Percentiles rank a stretch among this genome's conserved stretches.
phyloP scores from a whole-genome alignment of 1,140 invertebrate species.

The Latrodectus geometricus region DNA sequence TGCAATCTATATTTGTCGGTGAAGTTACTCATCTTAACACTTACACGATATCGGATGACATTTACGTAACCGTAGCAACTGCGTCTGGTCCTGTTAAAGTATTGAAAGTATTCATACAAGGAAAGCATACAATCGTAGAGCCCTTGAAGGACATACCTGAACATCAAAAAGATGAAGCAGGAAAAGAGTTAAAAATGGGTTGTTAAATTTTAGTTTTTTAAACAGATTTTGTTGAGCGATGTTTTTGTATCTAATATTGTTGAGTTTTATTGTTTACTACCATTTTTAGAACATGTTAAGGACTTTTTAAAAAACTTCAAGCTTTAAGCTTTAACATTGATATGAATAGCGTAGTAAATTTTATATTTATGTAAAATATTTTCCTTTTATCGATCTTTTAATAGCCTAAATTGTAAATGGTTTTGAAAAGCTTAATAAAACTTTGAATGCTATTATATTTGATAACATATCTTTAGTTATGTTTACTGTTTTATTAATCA shows the following conservation, averaged over 20 bases:
- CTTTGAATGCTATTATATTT: neutral
- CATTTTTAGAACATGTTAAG: conserved; percentile 6
- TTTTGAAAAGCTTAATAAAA: neutral
- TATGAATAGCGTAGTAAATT: neutral
- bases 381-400: neutral
- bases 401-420: neutral
- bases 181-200: neutral
- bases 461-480: neutral
- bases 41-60: conserved; percentile 1
- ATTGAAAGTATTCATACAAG: conserved; percentile 16
- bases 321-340: neutral
- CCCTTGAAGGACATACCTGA: neutral
- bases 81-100: conserved; percentile 4
- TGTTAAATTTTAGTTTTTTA: neutral
- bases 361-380: neutral
- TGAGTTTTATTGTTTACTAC: conserved; percentile 39
- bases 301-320: neutral
- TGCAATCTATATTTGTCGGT: conserved; percentile 18
- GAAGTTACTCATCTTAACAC: conserved; percentile 26
- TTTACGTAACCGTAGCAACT: conserved; percentile 15
- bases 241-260: conserved; percentile 26
- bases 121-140: neutral
- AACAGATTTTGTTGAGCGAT: neutral
- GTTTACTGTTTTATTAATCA: too few species aligned
- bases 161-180: conserved; percentile 5